phyloP scores from a whole-genome alignment of 2,797 vertebrate genomes.

The Kryptolebias ocellatus region DNA sequence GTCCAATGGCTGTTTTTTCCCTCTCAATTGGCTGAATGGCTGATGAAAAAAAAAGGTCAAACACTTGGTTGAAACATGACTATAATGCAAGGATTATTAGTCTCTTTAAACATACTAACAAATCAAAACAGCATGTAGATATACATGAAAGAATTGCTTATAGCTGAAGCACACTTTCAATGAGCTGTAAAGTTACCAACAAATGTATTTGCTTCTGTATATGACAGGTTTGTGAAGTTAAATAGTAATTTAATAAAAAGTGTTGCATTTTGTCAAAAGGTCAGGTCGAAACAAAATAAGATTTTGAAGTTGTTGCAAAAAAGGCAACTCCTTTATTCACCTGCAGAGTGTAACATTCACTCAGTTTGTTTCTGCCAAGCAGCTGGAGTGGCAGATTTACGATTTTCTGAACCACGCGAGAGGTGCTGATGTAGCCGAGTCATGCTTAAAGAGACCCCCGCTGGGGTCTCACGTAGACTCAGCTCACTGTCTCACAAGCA shows the following conservation, averaged over 20 bases:
- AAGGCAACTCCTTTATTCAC: constrained; percentile 45
- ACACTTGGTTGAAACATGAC: no score
- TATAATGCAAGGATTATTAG: no score
- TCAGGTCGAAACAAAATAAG: constrained; percentile 41
- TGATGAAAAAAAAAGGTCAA: no score
- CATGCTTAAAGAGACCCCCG: constrained; percentile 68
- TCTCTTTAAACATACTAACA: no score
- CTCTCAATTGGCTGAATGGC: no score
- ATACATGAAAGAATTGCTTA: no score
- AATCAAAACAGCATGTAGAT: no score
- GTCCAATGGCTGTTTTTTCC: no score
- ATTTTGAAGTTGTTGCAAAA: constrained; percentile 51
- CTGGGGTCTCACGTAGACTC: constrained; percentile 66
- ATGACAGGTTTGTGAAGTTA: constrained; percentile 14
- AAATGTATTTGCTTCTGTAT: not conserved
- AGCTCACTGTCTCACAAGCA: constrained; percentile 51
- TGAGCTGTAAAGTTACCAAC: no score
- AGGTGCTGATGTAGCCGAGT: constrained; percentile 63
- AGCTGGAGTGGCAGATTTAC: constrained; percentile 56
- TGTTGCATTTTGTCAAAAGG: constrained; percentile 20
- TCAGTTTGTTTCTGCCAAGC: constrained; percentile 58
- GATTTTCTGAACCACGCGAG: constrained; percentile 50
- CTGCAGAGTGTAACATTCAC: constrained; percentile 26
- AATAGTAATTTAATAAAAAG: not conserved
- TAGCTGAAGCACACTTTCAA: no score